A percentile compares a stretch with the other conserved stretches of the same genome.
Conservation (phyloP, 2,888 invertebrate species). For the Cyaniris semiargus region DNA sequence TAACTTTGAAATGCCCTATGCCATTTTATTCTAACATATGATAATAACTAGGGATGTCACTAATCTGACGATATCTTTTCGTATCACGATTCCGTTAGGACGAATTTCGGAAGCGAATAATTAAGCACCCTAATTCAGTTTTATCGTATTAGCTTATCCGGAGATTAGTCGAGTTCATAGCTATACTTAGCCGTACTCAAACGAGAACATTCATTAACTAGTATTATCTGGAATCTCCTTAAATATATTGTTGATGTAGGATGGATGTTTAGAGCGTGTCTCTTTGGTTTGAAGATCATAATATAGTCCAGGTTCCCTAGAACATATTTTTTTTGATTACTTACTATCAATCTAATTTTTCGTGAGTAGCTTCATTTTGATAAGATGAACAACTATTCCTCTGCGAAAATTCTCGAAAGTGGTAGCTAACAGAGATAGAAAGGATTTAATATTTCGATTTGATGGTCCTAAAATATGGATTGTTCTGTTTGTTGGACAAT, state of each 20-base stretch:
- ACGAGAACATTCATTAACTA: neutral
- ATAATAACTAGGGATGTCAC: conserved; percentile 3
- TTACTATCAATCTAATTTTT: too few relatives aligned
- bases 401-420: too few relatives aligned
- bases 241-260: neutral
- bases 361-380: too few relatives aligned
- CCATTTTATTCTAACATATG: neutral
- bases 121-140: neutral
- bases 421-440: too few relatives aligned
- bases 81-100: neutral
- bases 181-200: neutral
- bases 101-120: neutral
- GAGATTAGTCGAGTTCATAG: neutral
- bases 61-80: neutral
- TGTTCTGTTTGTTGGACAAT: too few relatives aligned
- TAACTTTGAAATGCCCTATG: neutral
- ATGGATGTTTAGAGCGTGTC: neutral
- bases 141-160: neutral
- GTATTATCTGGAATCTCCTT: neutral
- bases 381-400: too few relatives aligned
- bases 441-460: too few relatives aligned
- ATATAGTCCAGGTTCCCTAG: too few relatives aligned
- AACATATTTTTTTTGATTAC: too few relatives aligned
- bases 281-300: too few relatives aligned
- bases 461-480: too few relatives aligned